Evolutionary conservation across 35 echinoderm and acorn worm genomes (phyloP).

Genomic region (Patiria miniata): DNA sequence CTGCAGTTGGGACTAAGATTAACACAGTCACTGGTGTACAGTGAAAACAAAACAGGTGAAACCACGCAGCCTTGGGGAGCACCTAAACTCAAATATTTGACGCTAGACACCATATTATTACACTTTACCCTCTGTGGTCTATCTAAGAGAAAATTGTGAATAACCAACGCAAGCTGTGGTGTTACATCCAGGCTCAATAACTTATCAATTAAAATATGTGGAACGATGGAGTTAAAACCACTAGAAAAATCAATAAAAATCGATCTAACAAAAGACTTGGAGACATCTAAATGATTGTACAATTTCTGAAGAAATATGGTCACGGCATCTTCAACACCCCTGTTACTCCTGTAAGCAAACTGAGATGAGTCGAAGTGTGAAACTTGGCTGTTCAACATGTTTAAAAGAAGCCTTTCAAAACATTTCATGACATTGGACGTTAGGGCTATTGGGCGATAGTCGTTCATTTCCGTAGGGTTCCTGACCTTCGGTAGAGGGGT

Average conservation of each 20-base stretch:
- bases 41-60: no score
- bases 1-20: no score
- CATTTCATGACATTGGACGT: conserved; percentile 28
- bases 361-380: background rate
- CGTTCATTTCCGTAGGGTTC: conserved; percentile 6
- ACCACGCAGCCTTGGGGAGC: no score
- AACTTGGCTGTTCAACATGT: conserved; percentile 19
- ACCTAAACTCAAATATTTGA: no score
- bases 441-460: conserved; percentile 43
- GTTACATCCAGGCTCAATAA: background rate
- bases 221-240: conserved; percentile 13
- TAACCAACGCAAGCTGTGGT: background rate
- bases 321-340: conserved; percentile 42
- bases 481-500: conserved; percentile 22
- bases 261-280: conserved; percentile 30
- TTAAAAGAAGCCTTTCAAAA: conserved; percentile 27
- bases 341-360: background rate
- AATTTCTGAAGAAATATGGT: conserved; percentile 28
- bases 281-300: conserved; percentile 21
- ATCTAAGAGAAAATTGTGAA: background rate
- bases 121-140: no score
- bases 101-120: no score
- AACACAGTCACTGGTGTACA: no score
- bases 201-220: background rate
- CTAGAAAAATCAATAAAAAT: conserved; percentile 19